Evolutionary conservation across 2,797 vertebrate species (phyloP).

Genomic region (Falco columbarius): DNA sequence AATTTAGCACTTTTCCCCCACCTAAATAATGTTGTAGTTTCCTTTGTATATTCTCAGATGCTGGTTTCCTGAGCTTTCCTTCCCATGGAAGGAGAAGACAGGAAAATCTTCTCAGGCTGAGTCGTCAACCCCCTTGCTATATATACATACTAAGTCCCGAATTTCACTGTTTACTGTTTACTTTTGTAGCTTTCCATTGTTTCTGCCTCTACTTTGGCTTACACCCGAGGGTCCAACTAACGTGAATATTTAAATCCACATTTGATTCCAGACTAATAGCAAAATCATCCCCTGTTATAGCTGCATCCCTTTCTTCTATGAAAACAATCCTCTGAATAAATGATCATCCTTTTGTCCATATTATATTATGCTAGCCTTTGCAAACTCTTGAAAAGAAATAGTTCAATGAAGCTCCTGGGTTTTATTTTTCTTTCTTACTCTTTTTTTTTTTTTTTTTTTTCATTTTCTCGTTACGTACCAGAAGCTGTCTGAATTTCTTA

Average conservation of each 20-base stretch:
- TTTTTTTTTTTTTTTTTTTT: no score
- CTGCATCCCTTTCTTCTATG: background rate
- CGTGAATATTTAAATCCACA: background rate
- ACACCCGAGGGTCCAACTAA: background rate
- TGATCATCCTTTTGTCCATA: background rate
- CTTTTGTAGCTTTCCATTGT: background rate
- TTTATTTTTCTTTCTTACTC: background rate
- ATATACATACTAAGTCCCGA: background rate
- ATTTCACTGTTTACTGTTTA: background rate
- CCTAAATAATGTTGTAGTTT: background rate
- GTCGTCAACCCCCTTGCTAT: background rate
- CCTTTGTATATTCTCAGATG: background rate
- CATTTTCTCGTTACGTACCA: background rate
- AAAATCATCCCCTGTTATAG: background rate
- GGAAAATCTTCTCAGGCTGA: background rate
- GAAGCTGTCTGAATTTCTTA: background rate
- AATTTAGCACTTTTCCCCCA: background rate
- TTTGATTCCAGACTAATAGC: background rate
- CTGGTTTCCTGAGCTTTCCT: background rate
- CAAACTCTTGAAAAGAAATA: background rate
- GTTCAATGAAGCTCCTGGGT: background rate
- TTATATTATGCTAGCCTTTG: background rate
- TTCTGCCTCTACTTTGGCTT: background rate
- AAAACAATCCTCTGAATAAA: background rate
- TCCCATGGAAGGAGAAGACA: background rate